A percentile compares a stretch with the other conserved stretches of the same genome.
Evolutionary conservation across 1,140 invertebrate species (phyloP).

Genomic region (Odontomachus brunneus): DNA sequence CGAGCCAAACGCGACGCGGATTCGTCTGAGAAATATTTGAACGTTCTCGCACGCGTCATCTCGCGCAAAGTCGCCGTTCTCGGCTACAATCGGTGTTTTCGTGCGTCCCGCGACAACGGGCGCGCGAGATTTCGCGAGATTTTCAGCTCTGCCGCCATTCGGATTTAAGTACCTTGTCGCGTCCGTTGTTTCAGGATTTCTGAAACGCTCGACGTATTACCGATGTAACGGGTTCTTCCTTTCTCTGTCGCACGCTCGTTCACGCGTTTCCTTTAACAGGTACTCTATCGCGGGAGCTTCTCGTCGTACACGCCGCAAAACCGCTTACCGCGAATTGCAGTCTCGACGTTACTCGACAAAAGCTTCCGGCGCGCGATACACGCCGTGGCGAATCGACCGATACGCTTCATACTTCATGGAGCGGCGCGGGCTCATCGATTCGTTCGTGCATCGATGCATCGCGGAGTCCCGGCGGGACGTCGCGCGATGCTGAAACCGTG

Average conservation of each 20-base stretch:
- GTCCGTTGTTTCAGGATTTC: slow-evolving; percentile 42
- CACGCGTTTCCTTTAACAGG: slow-evolving; percentile 34
- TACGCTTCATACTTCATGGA: slow-evolving; percentile 47
- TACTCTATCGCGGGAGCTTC: slow-evolving; percentile 20
- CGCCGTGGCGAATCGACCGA: slow-evolving; percentile 20
- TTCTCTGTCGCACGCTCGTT: not conserved
- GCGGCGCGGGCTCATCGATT: slow-evolving; percentile 20
- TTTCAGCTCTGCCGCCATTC: slow-evolving; percentile 3
- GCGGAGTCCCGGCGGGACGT: no score
- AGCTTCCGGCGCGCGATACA: slow-evolving; percentile 40
- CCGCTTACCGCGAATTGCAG: slow-evolving; percentile 60
- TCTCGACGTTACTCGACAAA: slow-evolving; percentile 57
- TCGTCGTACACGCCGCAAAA: slow-evolving; percentile 50
- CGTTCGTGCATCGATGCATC: slow-evolving; percentile 11
- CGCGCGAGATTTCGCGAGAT: not conserved
- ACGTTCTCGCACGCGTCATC: not conserved
- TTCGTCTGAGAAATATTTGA: not conserved
- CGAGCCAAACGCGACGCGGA: no score
- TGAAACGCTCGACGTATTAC: slow-evolving; percentile 26
- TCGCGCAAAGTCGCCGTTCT: not conserved
- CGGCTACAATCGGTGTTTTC: not conserved
- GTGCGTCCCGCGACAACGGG: no score
- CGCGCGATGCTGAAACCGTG: not conserved
- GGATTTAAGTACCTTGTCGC: slow-evolving; percentile 51
- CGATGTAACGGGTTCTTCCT: slow-evolving; percentile 11